Conservation (phyloP, 2,113 vertebrate genomes). For the Entosphenus tridentatus region DNA sequence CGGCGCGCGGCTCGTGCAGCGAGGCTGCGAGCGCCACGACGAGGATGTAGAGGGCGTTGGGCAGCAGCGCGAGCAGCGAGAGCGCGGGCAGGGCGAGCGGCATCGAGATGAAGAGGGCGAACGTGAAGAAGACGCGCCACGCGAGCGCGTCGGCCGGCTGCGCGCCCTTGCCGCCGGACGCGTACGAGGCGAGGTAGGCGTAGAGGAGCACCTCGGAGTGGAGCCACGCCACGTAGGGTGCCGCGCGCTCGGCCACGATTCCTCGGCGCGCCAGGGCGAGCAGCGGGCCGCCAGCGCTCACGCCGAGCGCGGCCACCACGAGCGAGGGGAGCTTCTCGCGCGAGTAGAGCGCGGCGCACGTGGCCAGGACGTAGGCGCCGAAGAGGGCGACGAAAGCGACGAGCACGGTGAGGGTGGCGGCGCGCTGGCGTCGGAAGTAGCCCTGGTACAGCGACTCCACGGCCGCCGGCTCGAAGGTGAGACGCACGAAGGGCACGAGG, state of each 20-base stretch:
- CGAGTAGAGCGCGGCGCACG: not conserved
- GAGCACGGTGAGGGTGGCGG: not conserved
- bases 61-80: not conserved
- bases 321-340: not conserved
- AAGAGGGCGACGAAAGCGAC: not conserved
- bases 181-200: not conserved
- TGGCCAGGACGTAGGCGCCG: not conserved
- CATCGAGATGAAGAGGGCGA: conserved; percentile 1
- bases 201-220: not conserved
- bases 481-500: not conserved
- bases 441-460: not conserved
- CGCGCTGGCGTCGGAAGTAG: not conserved
- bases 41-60: not conserved
- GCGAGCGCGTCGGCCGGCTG: not conserved
- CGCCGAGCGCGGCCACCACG: not conserved
- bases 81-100: not conserved
- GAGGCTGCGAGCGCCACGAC: not conserved
- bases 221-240: not conserved
- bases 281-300: not conserved
- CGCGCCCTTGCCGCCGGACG: not conserved
- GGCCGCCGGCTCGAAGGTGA: not conserved
- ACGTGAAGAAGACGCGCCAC: conserved; percentile 4
- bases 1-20: not conserved
- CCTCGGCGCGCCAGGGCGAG: not conserved
- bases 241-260: not conserved